Conservation (phyloP, 2,888 invertebrate species). For the Corbicula japonica region DNA sequence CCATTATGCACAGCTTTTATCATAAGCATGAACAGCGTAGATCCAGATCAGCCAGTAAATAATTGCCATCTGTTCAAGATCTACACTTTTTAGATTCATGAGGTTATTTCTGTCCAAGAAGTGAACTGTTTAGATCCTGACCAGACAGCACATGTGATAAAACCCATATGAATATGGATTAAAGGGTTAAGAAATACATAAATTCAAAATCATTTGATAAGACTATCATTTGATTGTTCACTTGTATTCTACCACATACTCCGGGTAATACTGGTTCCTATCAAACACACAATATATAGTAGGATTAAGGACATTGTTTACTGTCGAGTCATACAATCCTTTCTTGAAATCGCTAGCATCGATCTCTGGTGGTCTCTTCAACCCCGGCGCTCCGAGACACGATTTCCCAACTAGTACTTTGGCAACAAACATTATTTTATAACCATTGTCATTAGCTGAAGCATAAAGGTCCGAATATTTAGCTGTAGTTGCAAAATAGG, state of each 20-base stretch:
- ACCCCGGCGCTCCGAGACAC: constrained; percentile 87
- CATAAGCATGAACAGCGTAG: too few relatives aligned
- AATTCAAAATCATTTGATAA: too few relatives aligned
- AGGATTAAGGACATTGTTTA: constrained; percentile 71
- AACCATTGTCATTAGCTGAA: constrained; percentile 29
- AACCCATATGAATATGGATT: too few relatives aligned
- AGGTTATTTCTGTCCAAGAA: too few relatives aligned
- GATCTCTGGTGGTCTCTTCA: constrained; percentile 58
- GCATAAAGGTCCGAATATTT: constrained; percentile 64
- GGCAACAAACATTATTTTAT: constrained; percentile 66
- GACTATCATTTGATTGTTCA: too few relatives aligned
- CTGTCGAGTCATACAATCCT: constrained; percentile 73
- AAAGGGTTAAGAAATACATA: too few relatives aligned
- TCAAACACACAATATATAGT: constrained; percentile 78
- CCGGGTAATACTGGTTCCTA: constrained; percentile 78
- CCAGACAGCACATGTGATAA: too few relatives aligned
- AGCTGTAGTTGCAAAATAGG: constrained; percentile 62
- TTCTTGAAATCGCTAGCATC: constrained; percentile 50
- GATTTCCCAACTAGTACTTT: constrained; percentile 58
- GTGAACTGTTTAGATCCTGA: too few relatives aligned
- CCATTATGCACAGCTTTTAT: too few relatives aligned
- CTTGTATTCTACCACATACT: constrained; percentile 69
- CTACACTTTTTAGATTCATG: too few relatives aligned
- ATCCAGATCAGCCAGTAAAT: too few relatives aligned
- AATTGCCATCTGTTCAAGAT: too few relatives aligned